Conservation (phyloP, 2,113 vertebrate species). For the Enhydra lutris region DNA sequence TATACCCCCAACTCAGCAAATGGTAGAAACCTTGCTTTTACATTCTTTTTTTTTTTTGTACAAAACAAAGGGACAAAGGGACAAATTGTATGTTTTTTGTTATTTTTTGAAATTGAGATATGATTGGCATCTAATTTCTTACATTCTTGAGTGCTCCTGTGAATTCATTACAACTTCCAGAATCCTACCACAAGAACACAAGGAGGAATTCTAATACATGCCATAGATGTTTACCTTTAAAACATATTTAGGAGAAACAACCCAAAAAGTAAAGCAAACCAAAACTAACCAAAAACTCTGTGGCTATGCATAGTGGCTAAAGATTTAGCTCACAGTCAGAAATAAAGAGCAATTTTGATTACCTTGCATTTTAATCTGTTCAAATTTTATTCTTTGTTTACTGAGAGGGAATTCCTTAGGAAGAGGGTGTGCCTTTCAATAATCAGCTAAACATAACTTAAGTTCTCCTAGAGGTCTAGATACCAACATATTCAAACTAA, state of each 20-base stretch:
- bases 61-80: no score
- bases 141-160: background rate
- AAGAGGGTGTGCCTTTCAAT: background rate
- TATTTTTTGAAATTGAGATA: background rate
- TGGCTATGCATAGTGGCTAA: background rate
- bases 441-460: background rate
- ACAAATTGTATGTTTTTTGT: background rate
- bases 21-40: background rate
- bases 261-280: background rate
- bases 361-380: background rate
- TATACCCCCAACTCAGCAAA: background rate
- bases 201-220: background rate
- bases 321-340: background rate
- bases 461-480: constrained; percentile 7
- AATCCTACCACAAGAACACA: constrained; percentile 2
- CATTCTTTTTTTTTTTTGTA: background rate
- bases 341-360: constrained; percentile 4
- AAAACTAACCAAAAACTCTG: constrained; percentile 11
- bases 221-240: background rate
- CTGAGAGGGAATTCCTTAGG: background rate
- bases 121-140: background rate
- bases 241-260: constrained; percentile 20
- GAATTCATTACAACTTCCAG: constrained; percentile 30
- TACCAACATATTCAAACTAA: background rate
- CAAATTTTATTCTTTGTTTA: constrained; percentile 5